Percentiles rank a stretch among this genome's conserved stretches.
phyloP scores from a whole-genome alignment of 2,797 vertebrate species.

The Lacerta viridis region DNA sequence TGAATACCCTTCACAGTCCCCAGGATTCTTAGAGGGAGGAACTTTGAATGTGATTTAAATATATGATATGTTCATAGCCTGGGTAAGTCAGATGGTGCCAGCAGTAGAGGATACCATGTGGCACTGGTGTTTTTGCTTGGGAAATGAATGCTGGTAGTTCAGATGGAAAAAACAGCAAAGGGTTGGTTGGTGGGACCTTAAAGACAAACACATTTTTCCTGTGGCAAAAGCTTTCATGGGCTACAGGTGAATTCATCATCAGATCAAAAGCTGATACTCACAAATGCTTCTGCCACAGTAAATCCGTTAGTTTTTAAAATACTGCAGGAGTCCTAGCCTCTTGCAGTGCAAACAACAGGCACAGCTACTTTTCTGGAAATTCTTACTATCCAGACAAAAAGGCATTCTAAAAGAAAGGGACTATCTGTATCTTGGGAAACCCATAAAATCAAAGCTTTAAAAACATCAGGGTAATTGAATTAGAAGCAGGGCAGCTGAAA shows the following conservation, averaged over 20 bases:
- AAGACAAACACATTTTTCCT: background rate
- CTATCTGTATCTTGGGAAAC: background rate
- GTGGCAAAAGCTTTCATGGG: background rate
- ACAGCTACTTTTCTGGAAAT: background rate
- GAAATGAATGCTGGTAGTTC: too few relatives aligned
- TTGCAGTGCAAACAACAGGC: background rate
- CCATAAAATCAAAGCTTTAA: background rate
- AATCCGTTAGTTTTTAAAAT: background rate
- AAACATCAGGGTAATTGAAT: background rate
- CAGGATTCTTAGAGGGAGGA: too few relatives aligned
- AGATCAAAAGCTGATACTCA: background rate
- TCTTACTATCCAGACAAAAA: background rate
- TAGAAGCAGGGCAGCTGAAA: background rate
- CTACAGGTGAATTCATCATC: background rate
- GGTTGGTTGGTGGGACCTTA: background rate
- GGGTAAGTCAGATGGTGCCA: too few relatives aligned
- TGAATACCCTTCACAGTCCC: too few relatives aligned
- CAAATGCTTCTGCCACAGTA: background rate
- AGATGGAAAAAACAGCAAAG: background rate
- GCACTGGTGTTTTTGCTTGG: background rate
- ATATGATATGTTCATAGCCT: too few relatives aligned
- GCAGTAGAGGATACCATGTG: background rate
- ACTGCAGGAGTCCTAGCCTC: background rate
- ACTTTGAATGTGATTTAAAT: too few relatives aligned
- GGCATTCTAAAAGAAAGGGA: background rate